Evolutionary conservation across 2,888 invertebrate genomes (phyloP), one percentile per base, ranked within the genome.

Genomic region (Oscheius myriophilus): DNA sequence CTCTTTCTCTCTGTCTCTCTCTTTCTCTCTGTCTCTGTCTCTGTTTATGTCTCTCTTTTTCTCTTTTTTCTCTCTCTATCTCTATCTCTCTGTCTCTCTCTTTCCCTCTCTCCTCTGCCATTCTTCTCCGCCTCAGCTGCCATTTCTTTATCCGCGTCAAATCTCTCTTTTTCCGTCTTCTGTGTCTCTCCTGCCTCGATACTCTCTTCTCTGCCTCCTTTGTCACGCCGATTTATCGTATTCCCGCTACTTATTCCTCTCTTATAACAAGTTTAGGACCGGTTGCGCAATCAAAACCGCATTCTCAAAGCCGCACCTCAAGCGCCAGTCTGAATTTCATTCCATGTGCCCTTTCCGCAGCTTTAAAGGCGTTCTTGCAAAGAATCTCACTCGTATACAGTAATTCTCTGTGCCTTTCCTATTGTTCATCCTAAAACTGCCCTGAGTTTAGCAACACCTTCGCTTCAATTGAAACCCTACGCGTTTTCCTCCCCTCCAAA

Each of bases 1-100:
- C 53, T 53, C 53, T 53, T 4, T 39, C 26, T n/a, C n/a, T n/a
- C n/a, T n/a, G n/a, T n/a, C n/a, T 25, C 55, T 55, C 55, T 25
- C 26, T 55, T 26, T 55, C 55, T 21, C 39, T n/a, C 26, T 55
- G 1, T 55, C 55, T 25, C 53, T 53, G 7, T 53, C 53, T 12
- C 53, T 53, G 7, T 55, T 2, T 26, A 11, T 25, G 6, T 55
- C 55, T 55, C 26, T 39, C n/a, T 55, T 26, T 4, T 11, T 18
- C 55, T 55, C 25, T 55, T 9, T 18, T 3, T 33, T n/a, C 33
- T 33, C 14, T 55, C 12, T 25, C 55, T 55, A 23, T 55, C 55
- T 55, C n/a, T 55, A 2, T 55, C 55, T 33, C n/a, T 23, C 16
- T 53, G 3, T 23, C 25, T 21, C 16, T 53, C 23, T 53, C 33